Evolutionary conservation across 2,113 vertebrate genomes (phyloP).

Genomic region (Haemorhous mexicanus): DNA sequence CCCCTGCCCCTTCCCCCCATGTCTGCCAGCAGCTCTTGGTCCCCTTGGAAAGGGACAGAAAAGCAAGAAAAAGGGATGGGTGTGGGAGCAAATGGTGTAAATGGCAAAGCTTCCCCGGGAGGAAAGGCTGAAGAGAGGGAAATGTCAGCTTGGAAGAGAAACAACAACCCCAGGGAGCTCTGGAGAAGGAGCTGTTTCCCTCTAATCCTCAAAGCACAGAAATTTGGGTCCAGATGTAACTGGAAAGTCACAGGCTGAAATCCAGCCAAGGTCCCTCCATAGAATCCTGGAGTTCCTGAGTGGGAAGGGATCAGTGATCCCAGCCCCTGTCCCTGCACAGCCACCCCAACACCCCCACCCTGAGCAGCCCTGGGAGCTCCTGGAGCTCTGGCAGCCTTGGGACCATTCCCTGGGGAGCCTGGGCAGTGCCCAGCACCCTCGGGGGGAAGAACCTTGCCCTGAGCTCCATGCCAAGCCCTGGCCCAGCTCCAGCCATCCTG

Average conservation of each 20-base stretch:
- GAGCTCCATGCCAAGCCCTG: neutral
- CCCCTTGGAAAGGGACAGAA: rapidly evolving
- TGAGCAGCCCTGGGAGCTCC: neutral
- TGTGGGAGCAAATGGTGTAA: rapidly evolving
- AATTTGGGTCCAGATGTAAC: neutral
- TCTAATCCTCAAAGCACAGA: neutral
- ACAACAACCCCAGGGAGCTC: neutral
- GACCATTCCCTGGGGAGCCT: neutral
- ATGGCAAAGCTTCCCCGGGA: neutral
- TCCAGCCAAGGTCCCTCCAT: neutral
- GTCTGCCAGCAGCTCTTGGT: neutral
- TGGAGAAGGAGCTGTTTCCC: neutral
- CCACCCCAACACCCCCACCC: neutral
- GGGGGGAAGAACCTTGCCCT: neutral
- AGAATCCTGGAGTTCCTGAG: neutral
- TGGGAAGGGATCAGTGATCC: rapidly evolving
- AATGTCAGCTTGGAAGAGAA: neutral
- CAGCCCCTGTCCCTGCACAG: neutral
- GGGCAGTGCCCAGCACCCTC: neutral
- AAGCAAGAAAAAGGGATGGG: neutral
- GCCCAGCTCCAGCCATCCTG: neutral
- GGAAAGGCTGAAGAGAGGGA: neutral
- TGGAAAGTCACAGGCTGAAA: neutral
- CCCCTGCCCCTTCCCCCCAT: neutral
- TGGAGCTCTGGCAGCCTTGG: neutral